Evolutionary conservation across 1,140 invertebrate species (phyloP).

Genomic region (Acromyrmex heyeri): DNA sequence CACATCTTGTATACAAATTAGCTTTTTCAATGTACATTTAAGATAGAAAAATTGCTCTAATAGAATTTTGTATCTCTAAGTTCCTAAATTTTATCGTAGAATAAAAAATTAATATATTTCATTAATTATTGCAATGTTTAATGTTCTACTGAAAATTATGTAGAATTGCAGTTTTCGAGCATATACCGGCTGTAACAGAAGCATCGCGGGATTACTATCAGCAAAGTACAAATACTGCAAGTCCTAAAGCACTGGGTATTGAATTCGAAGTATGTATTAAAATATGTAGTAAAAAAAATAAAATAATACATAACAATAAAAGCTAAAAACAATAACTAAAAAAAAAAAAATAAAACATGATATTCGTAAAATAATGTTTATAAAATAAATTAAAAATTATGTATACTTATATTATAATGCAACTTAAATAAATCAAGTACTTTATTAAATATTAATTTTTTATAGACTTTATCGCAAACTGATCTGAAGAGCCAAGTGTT

Average conservation of each 20-base stretch:
- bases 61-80: neutral
- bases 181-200: slow-evolving; percentile 90
- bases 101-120: neutral
- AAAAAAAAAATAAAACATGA: neutral
- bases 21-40: neutral
- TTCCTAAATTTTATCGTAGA: neutral
- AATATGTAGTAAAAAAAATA: neutral
- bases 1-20: no score
- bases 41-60: neutral
- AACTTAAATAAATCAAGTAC: neutral
- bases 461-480: neutral
- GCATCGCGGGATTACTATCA: slow-evolving; percentile 82
- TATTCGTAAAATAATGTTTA: neutral
- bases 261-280: slow-evolving; percentile 88
- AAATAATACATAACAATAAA: neutral
- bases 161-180: slow-evolving; percentile 90
- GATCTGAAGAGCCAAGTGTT: neutral
- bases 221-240: slow-evolving; percentile 70
- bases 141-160: slow-evolving; percentile 71
- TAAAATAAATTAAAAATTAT: neutral
- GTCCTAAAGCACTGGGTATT: slow-evolving; percentile 85
- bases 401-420: neutral
- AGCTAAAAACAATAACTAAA: neutral
- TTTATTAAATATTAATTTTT: slow-evolving; percentile 7
- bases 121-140: neutral